A percentile compares a stretch with the other conserved stretches of the same genome.
phyloP scores from a whole-genome alignment of 64 coral and sea anemone genomes.

The Pocillopora verrucosa region DNA sequence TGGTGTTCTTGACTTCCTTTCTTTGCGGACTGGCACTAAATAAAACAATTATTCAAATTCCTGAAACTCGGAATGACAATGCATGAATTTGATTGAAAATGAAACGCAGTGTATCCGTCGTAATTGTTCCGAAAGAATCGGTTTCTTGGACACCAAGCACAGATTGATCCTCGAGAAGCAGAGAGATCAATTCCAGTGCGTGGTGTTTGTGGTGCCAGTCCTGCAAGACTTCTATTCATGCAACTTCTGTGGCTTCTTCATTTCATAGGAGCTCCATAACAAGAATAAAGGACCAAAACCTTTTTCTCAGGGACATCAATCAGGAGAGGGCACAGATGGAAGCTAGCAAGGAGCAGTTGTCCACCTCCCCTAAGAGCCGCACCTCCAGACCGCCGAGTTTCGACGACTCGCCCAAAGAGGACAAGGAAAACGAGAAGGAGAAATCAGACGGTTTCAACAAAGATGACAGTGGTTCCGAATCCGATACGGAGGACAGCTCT shows the following conservation, averaged over 20 bases:
- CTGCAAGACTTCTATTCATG: slow-evolving; percentile 55
- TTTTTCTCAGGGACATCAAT: slow-evolving; percentile 72
- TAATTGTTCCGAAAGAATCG: neutral
- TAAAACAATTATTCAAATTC: neutral
- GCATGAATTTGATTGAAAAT: neutral
- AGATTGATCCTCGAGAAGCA: neutral
- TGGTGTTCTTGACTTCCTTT: slow-evolving; percentile 27
- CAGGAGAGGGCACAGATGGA: slow-evolving; percentile 60
- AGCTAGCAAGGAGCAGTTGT: slow-evolving; percentile 30
- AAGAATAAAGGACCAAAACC: slow-evolving; percentile 82
- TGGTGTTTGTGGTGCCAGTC: slow-evolving; percentile 38
- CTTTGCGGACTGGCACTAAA: slow-evolving; percentile 45
- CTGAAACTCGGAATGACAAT: neutral
- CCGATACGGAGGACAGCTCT: slow-evolving; percentile 36
- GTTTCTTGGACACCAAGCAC: slow-evolving; percentile 6
- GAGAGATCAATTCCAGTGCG: slow-evolving; percentile 7
- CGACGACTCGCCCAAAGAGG: slow-evolving; percentile 53
- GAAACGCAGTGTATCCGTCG: neutral
- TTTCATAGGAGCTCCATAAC: slow-evolving; percentile 75
- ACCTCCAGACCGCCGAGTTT: slow-evolving; percentile 37
- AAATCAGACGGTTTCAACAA: slow-evolving; percentile 21
- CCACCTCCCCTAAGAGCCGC: slow-evolving; percentile 1
- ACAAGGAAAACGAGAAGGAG: slow-evolving; percentile 58
- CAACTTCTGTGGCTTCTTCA: slow-evolving; percentile 49
- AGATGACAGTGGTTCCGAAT: slow-evolving; percentile 54